phyloP scores from a whole-genome alignment of 2,797 vertebrate genomes.

The Notolabrus celidotus region DNA sequence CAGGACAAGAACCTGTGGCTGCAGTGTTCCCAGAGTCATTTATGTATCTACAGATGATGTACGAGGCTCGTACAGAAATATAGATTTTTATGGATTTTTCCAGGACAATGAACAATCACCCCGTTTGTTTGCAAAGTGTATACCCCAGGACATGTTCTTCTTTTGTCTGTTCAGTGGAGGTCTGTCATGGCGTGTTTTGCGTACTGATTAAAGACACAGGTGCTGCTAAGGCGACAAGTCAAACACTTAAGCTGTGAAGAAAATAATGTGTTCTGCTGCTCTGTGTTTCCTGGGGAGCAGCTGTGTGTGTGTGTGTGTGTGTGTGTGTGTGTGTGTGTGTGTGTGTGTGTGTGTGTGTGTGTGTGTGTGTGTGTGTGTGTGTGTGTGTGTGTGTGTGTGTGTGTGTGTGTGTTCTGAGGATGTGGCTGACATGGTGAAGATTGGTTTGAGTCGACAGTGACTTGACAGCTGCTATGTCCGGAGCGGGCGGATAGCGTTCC shows the following conservation, averaged over 20 bases:
- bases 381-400: slow-evolving; percentile 31
- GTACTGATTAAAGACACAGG: not conserved
- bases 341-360: slow-evolving; percentile 37
- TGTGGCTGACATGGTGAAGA: slow-evolving; percentile 60
- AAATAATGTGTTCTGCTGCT: slow-evolving; percentile 35
- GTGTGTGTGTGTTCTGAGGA: slow-evolving; percentile 25
- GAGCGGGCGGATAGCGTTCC: slow-evolving; percentile 54
- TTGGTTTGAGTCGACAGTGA: slow-evolving; percentile 59
- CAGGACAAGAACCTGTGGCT: slow-evolving; percentile 13
- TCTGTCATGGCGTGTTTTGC: slow-evolving; percentile 5
- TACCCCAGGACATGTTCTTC: slow-evolving; percentile 10
- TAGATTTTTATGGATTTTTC: slow-evolving; percentile 43
- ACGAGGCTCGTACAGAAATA: slow-evolving; percentile 32
- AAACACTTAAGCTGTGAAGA: not conserved
- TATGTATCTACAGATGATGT: slow-evolving; percentile 35
- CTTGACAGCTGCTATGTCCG: slow-evolving; percentile 71
- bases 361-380: slow-evolving; percentile 35
- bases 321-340: slow-evolving; percentile 29
- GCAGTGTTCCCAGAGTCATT: slow-evolving; percentile 7
- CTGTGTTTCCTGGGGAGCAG: slow-evolving; percentile 57
- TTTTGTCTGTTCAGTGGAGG: slow-evolving; percentile 12
- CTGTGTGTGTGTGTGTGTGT: slow-evolving; percentile 35
- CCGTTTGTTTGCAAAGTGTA: slow-evolving; percentile 9
- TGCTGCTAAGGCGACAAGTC: slow-evolving; percentile 14
- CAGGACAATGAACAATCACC: slow-evolving; percentile 43